phyloP scores from a whole-genome alignment of 2,113 vertebrate genomes.

The Dermatemys mawii region DNA sequence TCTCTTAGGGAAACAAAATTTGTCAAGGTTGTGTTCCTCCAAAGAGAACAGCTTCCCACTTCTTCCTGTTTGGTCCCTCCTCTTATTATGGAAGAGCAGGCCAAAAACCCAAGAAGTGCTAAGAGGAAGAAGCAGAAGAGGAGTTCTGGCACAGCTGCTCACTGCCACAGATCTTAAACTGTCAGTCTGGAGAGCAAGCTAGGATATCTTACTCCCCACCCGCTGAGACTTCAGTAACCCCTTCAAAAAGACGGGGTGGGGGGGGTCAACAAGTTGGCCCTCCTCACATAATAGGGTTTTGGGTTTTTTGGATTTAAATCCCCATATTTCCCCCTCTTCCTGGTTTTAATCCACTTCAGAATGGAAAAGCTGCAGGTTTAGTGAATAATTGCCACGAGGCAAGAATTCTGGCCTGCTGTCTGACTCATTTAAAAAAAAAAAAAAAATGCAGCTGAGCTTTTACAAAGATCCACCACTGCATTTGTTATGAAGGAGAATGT shows the following conservation, averaged over 20 bases:
- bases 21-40: background rate
- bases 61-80: background rate
- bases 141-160: background rate
- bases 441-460: background rate
- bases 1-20: background rate
- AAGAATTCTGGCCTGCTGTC: background rate
- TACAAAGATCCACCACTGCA: background rate
- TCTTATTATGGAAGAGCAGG: background rate
- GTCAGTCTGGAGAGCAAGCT: background rate
- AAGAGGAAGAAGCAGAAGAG: background rate
- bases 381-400: background rate
- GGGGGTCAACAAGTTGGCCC: background rate
- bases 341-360: background rate
- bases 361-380: background rate
- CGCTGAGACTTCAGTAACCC: background rate
- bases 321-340: background rate
- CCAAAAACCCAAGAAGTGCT: background rate
- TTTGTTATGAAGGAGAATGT: background rate
- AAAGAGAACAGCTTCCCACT: background rate
- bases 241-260: background rate
- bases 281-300: no score
- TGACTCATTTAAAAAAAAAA: background rate
- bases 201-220: background rate
- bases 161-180: background rate
- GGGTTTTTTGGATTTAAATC: background rate